A percentile compares a stretch with the other conserved stretches of the same genome.
phyloP scores from a whole-genome alignment of 2,797 vertebrate species.

The Morelia viridis region DNA sequence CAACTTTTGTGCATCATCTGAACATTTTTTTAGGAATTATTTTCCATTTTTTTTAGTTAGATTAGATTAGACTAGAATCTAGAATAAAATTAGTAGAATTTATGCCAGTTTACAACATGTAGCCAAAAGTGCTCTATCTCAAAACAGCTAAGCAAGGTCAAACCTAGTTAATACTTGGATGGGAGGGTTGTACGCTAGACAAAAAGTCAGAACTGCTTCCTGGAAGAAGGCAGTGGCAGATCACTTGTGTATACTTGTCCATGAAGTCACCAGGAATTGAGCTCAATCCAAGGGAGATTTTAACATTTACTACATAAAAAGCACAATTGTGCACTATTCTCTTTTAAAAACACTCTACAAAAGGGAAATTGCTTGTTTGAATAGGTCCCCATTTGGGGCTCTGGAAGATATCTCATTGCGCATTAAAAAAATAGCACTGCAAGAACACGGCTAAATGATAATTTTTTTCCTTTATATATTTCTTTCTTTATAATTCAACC shows the following conservation, averaged over 20 bases:
- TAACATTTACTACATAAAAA: too few relatives aligned
- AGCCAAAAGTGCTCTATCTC: background rate
- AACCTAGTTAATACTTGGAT: background rate
- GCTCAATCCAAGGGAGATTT: background rate
- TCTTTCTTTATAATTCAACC: background rate
- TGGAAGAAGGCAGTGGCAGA: background rate
- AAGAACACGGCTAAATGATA: background rate
- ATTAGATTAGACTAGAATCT: background rate
- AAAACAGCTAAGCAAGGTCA: background rate
- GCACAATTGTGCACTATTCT: background rate
- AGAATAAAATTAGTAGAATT: background rate
- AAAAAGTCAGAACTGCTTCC: background rate
- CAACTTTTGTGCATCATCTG: background rate
- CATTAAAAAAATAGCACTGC: background rate
- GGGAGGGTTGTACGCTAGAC: background rate
- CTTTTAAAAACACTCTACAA: background rate
- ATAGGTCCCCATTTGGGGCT: background rate
- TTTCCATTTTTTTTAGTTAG: background rate
- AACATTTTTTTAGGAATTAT: background rate
- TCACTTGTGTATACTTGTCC: background rate
- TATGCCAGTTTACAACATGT: background rate
- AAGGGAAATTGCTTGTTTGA: background rate
- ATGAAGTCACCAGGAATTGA: background rate
- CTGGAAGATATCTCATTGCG: background rate
- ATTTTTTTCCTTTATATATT: background rate